Base-by-base conservation (phyloP, 2,888 invertebrate species). In the Apodemia zela region DNA sequence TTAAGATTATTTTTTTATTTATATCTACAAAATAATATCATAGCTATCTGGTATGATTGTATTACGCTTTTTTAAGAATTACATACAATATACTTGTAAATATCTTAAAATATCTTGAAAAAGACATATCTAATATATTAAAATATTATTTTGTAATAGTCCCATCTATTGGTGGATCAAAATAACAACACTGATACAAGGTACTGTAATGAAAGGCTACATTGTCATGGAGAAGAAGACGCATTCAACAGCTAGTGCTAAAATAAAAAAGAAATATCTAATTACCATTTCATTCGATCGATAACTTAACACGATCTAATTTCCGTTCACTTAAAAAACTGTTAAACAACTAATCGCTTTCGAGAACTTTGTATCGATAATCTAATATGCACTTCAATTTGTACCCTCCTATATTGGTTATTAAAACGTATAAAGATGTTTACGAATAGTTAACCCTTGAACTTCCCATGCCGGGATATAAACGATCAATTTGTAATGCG, bases 381-480 rank as follows among this genome's bases (percentile, higher is more conserved):
- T 70, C 67, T 66, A 69, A 66, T 69, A 59, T 47, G 17, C 66
- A 72, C 73, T 77, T 74, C 73, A 75, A 75, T 78, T 74, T 67
- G 65, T 75, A 80, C 80, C 86, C 81, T 80, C 80, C 78, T 70
- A 66, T 65, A 75, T 71, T 72, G 70, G 77, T 84, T 85, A 85
- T 84, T 86, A 82, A 81, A 81, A 75, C 72, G 69, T 75, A 86
- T 88, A 74, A 81, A 89, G 84, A 84, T 87, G 86, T 87, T 88
- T 86, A 80, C 80, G 81, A 76, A 79, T 75, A 82, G 75, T 89
- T 88, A 89, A 88, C 90, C 88, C 87, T 84, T 88, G 79, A 74
- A 76, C 86, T 75, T 45, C 45, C 65, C 69, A 21, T 21, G 54
- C 4, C 25, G 54, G 54, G 13, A 54, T 75, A 77, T 72, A 74